Base-by-base conservation (phyloP, 2,888 invertebrate genomes). In the Odontocerum albicorne region DNA sequence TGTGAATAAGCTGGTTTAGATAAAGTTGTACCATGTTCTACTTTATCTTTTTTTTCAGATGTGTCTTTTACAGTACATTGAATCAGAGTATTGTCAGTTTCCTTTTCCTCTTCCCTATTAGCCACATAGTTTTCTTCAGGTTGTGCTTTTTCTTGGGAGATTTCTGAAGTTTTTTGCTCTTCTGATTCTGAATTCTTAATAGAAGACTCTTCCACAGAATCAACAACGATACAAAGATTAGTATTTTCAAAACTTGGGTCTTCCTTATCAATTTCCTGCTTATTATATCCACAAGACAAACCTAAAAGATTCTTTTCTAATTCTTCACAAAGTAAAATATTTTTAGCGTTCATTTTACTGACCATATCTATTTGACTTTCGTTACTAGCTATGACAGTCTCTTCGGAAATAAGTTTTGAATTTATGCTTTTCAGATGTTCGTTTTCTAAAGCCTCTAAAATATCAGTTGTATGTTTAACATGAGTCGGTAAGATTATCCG, bases 381-480 rank as follows among this genome's bases (percentile, higher is more conserved):
- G 1, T 39, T 42, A 40, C 27, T 10, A 27, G 3, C 3, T 38
- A 16, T 38, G 17, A 38, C 17, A 15, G 39, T 38, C 13, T 46
- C 46, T 40, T 53, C 53, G 4, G 53, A 21, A n/a, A 45, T 12
- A 16, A 44, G 46, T 4, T 54, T 55, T 31, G 16, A 22, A 17
- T 51, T 53, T 20, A 57, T 47, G 31, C n/a, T 72, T 1, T 64
- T 63, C 50, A 77, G 67, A 59, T 72, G 74, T 43, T 72, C 70
- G 53, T 68, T 72, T 65, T 77, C 79, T 70, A 77, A 73, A 7
- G 66, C 70, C 54, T 75, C 70, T 50, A 76, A 60, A 61, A 72
- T 71, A 31, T 68, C 65, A 40, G 68, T 70, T 16, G 73, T 73
- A 6, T 67, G 65, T 62, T 69, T 69, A 21, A 71, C 73, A 62